Conservation (phyloP, 2,113 vertebrate genomes). For the Trogon surrucura region DNA sequence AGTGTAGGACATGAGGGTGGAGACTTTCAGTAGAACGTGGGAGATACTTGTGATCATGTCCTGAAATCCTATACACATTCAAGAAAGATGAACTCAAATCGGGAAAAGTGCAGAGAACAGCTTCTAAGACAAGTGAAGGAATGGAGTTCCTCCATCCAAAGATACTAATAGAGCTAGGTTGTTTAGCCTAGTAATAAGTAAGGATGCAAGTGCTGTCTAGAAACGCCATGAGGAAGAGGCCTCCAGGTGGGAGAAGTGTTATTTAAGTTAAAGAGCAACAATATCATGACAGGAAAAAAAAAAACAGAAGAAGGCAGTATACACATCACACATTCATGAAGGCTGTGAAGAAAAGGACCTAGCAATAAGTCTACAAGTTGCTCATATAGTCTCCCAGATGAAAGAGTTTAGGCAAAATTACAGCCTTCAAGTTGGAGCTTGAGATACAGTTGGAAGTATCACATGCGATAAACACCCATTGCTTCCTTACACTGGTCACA, state of each 20-base stretch:
- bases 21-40: neutral
- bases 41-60: neutral
- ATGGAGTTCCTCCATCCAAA: neutral
- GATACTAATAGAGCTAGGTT: neutral
- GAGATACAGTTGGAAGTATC: neutral
- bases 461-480: neutral
- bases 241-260: neutral
- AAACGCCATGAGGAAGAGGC: neutral
- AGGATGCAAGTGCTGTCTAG: neutral
- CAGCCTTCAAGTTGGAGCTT: neutral
- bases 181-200: neutral
- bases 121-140: neutral
- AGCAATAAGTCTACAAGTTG: neutral
- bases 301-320: neutral
- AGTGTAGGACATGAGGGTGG: neutral
- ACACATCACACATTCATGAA: neutral
- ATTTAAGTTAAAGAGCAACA: neutral
- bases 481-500: neutral
- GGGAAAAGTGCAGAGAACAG: neutral
- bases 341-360: neutral
- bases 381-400: neutral
- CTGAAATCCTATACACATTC: neutral
- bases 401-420: neutral
- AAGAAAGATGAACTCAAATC: neutral
- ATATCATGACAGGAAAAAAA: neutral